phyloP scores from a whole-genome alignment of 2,888 invertebrate species.

The Pollenia griseotomentosa region DNA sequence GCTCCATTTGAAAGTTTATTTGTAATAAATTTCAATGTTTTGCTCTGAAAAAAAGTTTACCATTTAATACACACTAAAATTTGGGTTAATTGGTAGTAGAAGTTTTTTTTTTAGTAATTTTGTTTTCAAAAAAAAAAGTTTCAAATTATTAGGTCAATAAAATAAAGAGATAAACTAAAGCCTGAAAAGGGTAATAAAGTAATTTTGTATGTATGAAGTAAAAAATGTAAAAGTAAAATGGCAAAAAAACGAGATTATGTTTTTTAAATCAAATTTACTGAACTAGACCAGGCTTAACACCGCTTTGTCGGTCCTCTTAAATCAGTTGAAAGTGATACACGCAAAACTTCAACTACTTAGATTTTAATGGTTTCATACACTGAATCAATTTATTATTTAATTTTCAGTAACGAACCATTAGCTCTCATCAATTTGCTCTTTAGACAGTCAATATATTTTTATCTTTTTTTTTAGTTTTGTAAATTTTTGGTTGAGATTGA shows the following conservation, averaged over 20 bases:
- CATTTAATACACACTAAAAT: constrained; percentile 46
- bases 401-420: not conserved
- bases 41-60: constrained; percentile 18
- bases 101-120: constrained; percentile 1
- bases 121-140: not conserved
- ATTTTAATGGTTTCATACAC: too few relatives aligned
- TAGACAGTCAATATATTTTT: not conserved
- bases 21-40: constrained; percentile 59
- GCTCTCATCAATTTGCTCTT: not conserved
- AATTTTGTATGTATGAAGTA: not conserved
- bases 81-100: constrained; percentile 65
- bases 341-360: too few relatives aligned
- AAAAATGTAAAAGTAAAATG: not conserved
- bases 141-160: constrained; percentile 40
- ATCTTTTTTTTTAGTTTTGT: not conserved
- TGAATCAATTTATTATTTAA: too few relatives aligned
- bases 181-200: not conserved
- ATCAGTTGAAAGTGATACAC: too few relatives aligned
- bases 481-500: not conserved
- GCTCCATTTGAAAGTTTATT: constrained; percentile 53
- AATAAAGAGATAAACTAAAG: constrained; percentile 2
- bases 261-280: too few relatives aligned
- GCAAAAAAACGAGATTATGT: too few relatives aligned
- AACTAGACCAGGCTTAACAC: too few relatives aligned
- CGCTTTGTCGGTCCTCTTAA: too few relatives aligned